Conservation (phyloP, 2,888 invertebrate species). For the Ophioninae sp. region DNA sequence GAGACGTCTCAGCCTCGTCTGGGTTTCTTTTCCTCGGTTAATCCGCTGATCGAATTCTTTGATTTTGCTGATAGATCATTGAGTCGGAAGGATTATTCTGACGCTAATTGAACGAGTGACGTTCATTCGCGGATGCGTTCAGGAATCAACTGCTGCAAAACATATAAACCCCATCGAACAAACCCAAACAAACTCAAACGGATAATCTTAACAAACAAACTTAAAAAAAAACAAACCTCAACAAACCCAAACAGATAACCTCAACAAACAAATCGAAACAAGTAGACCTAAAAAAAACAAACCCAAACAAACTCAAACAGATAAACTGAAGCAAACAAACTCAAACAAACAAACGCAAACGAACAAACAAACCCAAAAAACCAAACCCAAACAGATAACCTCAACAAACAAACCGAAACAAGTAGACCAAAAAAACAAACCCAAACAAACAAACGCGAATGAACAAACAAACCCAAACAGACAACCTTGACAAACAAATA, state of each 20-base stretch:
- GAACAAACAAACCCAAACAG: no score
- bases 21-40: slow-evolving; percentile 13
- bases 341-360: neutral
- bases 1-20: slow-evolving; percentile 34
- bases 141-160: neutral
- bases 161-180: no score
- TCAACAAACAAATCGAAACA: no score
- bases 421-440: neutral
- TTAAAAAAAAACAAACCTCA: no score
- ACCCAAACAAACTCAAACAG: neutral
- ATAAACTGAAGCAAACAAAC: no score
- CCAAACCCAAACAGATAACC: neutral
- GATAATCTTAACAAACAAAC: no score
- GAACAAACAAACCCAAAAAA: no score
- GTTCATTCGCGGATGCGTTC: neutral
- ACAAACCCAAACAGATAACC: neutral
- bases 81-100: neutral
- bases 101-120: slow-evolving; percentile 47
- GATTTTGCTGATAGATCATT: neutral
- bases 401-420: no score
- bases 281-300: neutral
- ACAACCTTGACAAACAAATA: neutral
- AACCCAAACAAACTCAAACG: neutral
- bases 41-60: slow-evolving; percentile 29
- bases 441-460: neutral